Percentiles rank a stretch among this genome's conserved stretches.
These are phyloP conservation scores for Bombus affinis DNA, from an alignment of 1,140 invertebrate genomes.

Conservation along the genomic window DNA sequence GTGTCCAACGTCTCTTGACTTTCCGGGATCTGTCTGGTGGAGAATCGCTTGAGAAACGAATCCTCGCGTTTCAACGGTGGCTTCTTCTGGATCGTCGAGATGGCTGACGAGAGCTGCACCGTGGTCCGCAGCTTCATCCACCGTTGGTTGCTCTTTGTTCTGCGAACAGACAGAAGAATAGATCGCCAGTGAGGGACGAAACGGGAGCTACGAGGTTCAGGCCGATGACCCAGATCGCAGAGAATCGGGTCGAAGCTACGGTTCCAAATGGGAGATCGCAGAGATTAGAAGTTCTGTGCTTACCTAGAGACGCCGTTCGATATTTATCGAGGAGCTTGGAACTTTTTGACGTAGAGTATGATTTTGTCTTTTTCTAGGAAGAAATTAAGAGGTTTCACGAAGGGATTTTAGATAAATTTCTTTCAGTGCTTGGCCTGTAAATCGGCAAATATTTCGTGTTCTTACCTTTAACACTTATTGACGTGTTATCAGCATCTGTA, in stretches of 20 bases:
- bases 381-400: not conserved
- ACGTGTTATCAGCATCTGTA: not conserved
- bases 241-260: not conserved
- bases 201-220: too few relatives aligned
- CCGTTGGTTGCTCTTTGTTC: constrained; percentile 94
- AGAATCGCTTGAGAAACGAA: constrained; percentile 96
- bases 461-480: not conserved
- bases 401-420: not conserved
- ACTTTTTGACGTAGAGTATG: not conserved
- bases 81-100: constrained; percentile 86
- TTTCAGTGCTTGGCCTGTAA: not conserved
- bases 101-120: constrained; percentile 94
- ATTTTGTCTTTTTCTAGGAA: not conserved
- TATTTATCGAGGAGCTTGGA: not conserved
- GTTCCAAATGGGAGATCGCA: not conserved
- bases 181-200: constrained; percentile 45
- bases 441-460: not conserved
- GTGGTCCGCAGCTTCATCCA: constrained; percentile 97
- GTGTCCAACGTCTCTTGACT: constrained; percentile 89
- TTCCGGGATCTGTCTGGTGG: constrained; percentile 94
- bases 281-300: constrained; percentile 9
- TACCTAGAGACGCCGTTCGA: not conserved
- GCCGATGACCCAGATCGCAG: not conserved
- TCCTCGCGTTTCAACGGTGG: constrained; percentile 95
- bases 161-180: constrained; percentile 77